phyloP scores from a whole-genome alignment of 1,140 invertebrate genomes.

The Bombus superbus region DNA sequence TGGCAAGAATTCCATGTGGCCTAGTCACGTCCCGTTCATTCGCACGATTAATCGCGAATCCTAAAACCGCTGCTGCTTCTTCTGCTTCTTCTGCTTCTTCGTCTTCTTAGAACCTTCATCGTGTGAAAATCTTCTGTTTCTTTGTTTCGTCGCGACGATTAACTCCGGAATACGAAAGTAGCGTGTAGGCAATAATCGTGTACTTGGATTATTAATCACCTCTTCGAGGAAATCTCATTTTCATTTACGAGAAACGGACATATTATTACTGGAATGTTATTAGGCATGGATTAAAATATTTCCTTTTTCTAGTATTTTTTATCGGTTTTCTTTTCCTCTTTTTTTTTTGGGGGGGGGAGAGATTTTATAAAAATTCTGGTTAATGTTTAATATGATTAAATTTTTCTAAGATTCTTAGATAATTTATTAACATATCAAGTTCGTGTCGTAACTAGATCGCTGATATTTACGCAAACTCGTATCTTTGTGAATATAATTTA shows the following conservation, averaged over 20 bases:
- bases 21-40: constrained; percentile 15
- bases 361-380: no score
- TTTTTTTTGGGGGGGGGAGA: fast-evolving
- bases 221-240: not conserved
- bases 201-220: not conserved
- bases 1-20: constrained; percentile 24
- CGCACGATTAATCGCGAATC: not conserved
- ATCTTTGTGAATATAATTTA: no score
- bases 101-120: not conserved
- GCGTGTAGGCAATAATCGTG: not conserved
- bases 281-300: not conserved
- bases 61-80: not conserved
- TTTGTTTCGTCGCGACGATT: not conserved
- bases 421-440: no score
- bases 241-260: not conserved
- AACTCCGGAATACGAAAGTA: not conserved
- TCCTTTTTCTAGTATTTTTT: no score
- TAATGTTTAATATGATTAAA: no score
- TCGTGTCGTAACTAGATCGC: no score
- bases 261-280: not conserved
- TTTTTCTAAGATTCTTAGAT: no score
- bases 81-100: not conserved
- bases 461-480: no score
- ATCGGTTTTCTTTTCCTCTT: no score
- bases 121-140: not conserved